phyloP scores from a whole-genome alignment of 2,797 vertebrate genomes.

The Neostethus bicornis region DNA sequence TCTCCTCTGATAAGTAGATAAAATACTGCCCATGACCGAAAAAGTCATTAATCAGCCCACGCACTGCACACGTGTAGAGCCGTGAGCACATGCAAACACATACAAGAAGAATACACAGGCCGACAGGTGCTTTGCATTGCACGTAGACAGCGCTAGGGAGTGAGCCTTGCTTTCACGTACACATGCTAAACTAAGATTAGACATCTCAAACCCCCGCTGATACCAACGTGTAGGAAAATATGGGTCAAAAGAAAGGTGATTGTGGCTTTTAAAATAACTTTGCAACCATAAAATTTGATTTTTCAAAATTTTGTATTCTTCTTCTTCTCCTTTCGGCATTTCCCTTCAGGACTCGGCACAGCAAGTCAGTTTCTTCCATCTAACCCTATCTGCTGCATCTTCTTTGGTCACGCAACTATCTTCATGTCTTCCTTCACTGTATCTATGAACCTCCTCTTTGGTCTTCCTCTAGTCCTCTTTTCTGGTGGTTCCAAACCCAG shows the following conservation, averaged over 20 bases:
- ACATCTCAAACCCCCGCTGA: constrained; percentile 14
- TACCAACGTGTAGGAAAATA: constrained; percentile 15
- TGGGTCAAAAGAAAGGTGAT: constrained; percentile 7
- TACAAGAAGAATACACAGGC: constrained; percentile 15
- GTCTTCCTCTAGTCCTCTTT: too few species aligned
- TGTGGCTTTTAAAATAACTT: constrained; percentile 1
- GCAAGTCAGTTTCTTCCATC: too few species aligned
- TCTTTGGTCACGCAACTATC: too few species aligned
- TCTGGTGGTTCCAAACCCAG: too few species aligned
- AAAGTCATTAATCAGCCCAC: constrained; percentile 72
- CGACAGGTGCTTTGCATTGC: neutral
- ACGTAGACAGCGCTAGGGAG: neutral
- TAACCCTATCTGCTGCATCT: too few species aligned
- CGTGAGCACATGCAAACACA: constrained; percentile 16
- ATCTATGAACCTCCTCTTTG: too few species aligned
- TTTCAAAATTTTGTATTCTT: too few species aligned
- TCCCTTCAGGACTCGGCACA: too few species aligned
- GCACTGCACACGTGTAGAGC: constrained; percentile 34
- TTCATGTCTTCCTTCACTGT: too few species aligned
- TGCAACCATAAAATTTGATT: neutral
- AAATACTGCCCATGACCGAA: constrained; percentile 69
- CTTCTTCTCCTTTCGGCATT: too few species aligned
- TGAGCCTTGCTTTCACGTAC: constrained; percentile 18
- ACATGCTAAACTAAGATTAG: constrained; percentile 23
- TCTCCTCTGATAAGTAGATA: constrained; percentile 74